Evolutionary conservation across 1,140 invertebrate genomes (phyloP).

Genomic region (Harlomillsia oculata): DNA sequence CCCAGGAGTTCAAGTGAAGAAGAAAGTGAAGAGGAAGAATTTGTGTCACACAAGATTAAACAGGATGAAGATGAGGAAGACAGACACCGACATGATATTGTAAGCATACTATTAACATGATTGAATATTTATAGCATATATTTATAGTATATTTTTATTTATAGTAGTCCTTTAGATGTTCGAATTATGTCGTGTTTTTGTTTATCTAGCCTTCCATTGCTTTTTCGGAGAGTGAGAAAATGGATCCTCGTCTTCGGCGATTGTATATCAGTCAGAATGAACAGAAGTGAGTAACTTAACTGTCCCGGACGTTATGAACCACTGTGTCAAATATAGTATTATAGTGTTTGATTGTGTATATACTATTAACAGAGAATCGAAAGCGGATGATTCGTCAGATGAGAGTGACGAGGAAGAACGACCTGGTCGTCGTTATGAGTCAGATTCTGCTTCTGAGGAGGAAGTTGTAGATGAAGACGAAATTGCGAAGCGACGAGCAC

Average conservation of each 20-base stretch:
- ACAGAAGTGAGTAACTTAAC: too few species aligned
- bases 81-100: too few species aligned
- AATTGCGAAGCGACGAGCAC: slow-evolving; percentile 64
- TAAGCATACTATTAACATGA: too few species aligned
- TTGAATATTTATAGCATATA: too few species aligned
- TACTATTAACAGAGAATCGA: neutral
- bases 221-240: slow-evolving; percentile 41
- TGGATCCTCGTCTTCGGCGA: slow-evolving; percentile 66
- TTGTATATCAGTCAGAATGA: too few species aligned
- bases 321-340: too few species aligned
- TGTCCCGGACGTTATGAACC: too few species aligned
- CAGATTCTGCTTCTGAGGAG: slow-evolving; percentile 47
- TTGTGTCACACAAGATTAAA: slow-evolving; percentile 45
- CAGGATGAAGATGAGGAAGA: slow-evolving; percentile 34
- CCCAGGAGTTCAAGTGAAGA: slow-evolving; percentile 67
- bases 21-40: slow-evolving; percentile 75
- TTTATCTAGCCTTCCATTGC: slow-evolving; percentile 39
- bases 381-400: too few species aligned
- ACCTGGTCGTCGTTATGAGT: slow-evolving; percentile 39
- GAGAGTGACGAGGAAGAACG: slow-evolving; percentile 41
- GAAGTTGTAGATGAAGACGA: slow-evolving; percentile 65
- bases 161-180: too few species aligned
- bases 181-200: neutral
- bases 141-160: too few species aligned
- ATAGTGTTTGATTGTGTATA: neutral